Conservation (phyloP, 2,888 invertebrate species). For the Charanyca ferruginea region DNA sequence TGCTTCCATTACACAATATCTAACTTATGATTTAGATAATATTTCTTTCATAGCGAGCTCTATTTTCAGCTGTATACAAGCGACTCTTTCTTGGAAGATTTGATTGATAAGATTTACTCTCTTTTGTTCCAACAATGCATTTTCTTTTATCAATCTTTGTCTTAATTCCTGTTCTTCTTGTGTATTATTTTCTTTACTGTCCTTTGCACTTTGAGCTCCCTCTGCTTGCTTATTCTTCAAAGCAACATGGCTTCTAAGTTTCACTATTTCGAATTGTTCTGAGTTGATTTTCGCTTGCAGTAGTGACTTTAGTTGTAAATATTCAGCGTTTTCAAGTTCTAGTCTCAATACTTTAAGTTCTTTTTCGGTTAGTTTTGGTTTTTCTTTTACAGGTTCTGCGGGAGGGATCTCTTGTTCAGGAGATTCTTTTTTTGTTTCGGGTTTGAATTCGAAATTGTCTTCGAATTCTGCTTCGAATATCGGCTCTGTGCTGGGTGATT, state of each 20-base stretch:
- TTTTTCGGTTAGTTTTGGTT: conserved; percentile 91
- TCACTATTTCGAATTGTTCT: conserved; percentile 94
- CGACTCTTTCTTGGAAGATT: conserved; percentile 94
- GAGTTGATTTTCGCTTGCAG: conserved; percentile 93
- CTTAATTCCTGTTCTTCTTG: conserved; percentile 84
- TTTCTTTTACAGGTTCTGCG: conserved; percentile 75
- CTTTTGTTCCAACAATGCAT: conserved; percentile 93
- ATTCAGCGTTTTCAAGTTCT: conserved; percentile 93
- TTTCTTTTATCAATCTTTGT: conserved; percentile 91
- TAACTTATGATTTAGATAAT: conserved; percentile 81
- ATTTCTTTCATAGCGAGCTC: conserved; percentile 92
- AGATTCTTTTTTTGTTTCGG: conserved; percentile 66
- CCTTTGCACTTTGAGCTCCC: conserved; percentile 73
- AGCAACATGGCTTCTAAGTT: conserved; percentile 90
- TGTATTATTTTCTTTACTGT: conserved; percentile 80
- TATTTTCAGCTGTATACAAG: conserved; percentile 93
- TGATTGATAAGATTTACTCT: conserved; percentile 92
- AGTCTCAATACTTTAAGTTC: conserved; percentile 91
- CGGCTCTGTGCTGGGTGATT: conserved; percentile 73
- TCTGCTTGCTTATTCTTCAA: conserved; percentile 88
- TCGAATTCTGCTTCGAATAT: conserved; percentile 83
- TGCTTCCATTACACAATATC: conserved; percentile 10
- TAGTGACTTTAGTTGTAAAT: conserved; percentile 93
- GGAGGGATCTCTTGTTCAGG: conserved; percentile 72
- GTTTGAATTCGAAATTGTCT: conserved; percentile 79